Evolutionary conservation across 2,797 vertebrate genomes (phyloP).

Genomic region (Sylvia borin): DNA sequence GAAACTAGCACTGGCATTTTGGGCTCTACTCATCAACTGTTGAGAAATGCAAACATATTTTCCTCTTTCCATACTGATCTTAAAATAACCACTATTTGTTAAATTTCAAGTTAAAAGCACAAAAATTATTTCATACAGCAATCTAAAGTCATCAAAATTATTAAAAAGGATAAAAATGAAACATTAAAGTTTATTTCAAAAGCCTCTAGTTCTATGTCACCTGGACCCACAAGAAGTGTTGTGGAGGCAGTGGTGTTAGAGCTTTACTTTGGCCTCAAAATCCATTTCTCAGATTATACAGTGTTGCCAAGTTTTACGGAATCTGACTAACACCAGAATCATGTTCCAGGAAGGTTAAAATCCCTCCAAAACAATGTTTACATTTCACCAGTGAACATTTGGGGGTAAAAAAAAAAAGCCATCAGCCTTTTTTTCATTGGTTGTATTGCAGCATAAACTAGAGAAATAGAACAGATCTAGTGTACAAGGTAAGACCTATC

Average conservation of each 20-base stretch:
- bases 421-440: not conserved
- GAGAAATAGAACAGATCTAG: not conserved
- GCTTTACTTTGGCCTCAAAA: slow-evolving; percentile 34
- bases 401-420: rapidly evolving
- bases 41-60: not conserved
- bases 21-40: not conserved
- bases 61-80: not conserved
- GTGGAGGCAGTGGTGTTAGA: not conserved
- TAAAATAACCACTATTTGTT: not conserved
- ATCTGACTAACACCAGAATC: slow-evolving; percentile 8
- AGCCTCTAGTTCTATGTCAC: not conserved
- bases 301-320: slow-evolving; percentile 6
- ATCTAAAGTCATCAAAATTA: not conserved
- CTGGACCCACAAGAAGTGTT: not conserved
- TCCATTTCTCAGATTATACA: not conserved
- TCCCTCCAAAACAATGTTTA: not conserved
- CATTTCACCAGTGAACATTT: not conserved
- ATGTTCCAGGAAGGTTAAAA: not conserved
- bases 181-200: not conserved
- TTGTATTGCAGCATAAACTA: not conserved
- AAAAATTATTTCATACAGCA: not conserved
- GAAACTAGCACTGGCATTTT: not conserved
- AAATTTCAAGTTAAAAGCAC: not conserved
- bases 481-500: not conserved
- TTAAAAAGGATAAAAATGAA: not conserved